Conservation (phyloP, 2,888 invertebrate genomes). For the Tetramorium bicarinatum region DNA sequence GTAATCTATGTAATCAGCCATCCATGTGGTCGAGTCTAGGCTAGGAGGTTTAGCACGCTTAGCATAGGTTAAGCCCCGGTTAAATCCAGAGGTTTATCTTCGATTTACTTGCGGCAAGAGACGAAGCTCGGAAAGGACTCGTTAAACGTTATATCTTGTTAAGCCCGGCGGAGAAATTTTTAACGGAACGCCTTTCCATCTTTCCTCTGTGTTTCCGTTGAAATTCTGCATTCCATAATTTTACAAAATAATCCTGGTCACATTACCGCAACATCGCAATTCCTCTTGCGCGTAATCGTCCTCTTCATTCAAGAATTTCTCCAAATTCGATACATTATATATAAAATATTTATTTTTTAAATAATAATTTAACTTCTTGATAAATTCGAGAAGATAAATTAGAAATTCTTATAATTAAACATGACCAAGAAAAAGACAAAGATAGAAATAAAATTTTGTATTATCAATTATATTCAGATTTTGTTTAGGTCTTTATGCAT, state of each 20-base stretch:
- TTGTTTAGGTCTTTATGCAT: background rate
- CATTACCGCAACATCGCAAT: background rate
- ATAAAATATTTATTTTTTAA: background rate
- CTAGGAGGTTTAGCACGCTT: conserved; percentile 82
- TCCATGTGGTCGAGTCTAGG: conserved; percentile 76
- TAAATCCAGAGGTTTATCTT: conserved; percentile 83
- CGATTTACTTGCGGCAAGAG: conserved; percentile 80
- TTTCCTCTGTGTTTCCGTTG: background rate
- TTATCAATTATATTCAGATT: background rate
- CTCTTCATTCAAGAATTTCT: background rate
- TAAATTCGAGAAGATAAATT: background rate
- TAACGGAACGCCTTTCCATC: conserved; percentile 35
- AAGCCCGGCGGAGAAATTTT: conserved; percentile 54
- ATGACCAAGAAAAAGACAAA: background rate
- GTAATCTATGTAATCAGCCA: conserved; percentile 81
- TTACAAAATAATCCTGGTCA: conserved; percentile 22
- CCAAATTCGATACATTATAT: background rate
- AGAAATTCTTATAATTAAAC: background rate
- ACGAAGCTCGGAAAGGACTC: conserved; percentile 67
- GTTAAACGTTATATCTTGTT: conserved; percentile 67
- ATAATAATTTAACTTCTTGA: background rate
- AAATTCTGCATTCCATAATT: conserved; percentile 6
- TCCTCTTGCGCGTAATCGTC: background rate
- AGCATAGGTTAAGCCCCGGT: conserved; percentile 84
- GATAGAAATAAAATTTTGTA: background rate